Percentiles rank a stretch among this genome's conserved stretches.
Conservation (phyloP, 2,113 vertebrate species). For the Neofelis nebulosa region DNA sequence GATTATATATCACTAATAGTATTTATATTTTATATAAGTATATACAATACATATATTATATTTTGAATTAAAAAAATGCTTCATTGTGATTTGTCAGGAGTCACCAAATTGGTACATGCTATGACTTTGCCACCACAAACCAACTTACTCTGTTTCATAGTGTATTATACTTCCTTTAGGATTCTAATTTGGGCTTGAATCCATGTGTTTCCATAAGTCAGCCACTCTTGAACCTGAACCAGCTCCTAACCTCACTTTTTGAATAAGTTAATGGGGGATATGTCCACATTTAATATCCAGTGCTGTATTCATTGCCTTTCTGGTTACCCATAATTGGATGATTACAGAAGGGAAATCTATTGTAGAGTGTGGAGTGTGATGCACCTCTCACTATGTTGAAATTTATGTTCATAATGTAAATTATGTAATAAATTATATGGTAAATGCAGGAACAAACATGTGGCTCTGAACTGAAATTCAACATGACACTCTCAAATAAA, state of each 20-base stretch:
- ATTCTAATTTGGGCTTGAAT: constrained; percentile 75
- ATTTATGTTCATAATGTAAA: constrained; percentile 19
- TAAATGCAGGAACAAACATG: background rate
- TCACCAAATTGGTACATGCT: constrained; percentile 49
- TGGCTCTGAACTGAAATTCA: constrained; percentile 48
- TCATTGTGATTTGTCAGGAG: constrained; percentile 52
- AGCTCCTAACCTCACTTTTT: constrained; percentile 77
- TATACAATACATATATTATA: no score
- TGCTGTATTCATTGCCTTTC: background rate
- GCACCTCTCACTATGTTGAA: background rate
- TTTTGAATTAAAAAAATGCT: constrained; percentile 39
- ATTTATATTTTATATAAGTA: background rate
- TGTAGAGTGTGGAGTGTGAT: background rate
- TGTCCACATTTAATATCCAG: constrained; percentile 57
- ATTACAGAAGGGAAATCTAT: constrained; percentile 57
- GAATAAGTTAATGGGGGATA: constrained; percentile 72
- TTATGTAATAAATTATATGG: background rate
- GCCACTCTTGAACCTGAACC: constrained; percentile 73
- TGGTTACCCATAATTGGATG: constrained; percentile 65
- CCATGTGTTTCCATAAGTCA: constrained; percentile 78
- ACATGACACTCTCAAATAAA: constrained; percentile 30
- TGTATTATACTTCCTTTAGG: constrained; percentile 74
- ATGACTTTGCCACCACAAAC: constrained; percentile 61
- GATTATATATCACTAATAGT: background rate
- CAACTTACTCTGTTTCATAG: constrained; percentile 63